Conservation (phyloP, 2,888 invertebrate genomes). For the Lomographa bimaculata region DNA sequence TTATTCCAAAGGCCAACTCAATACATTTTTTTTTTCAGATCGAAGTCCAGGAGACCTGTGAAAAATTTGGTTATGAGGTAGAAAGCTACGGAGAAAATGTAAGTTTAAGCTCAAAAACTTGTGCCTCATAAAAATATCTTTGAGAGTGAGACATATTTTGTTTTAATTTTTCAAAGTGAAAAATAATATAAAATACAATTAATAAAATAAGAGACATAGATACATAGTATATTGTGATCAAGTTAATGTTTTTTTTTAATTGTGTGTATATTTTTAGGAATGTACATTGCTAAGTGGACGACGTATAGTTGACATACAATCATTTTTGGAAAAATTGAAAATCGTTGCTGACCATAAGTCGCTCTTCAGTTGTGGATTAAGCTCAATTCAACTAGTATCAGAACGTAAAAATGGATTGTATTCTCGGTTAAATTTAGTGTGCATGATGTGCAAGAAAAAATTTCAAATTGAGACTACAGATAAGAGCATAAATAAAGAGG, state of each 20-base stretch:
- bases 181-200: background rate
- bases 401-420: background rate
- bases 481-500: background rate
- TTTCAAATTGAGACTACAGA: background rate
- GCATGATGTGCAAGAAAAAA: background rate
- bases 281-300: background rate
- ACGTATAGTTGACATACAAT: conserved; percentile 1
- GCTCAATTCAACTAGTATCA: background rate
- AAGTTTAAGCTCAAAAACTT: too few relatives aligned
- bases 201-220: background rate
- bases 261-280: background rate
- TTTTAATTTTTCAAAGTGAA: background rate
- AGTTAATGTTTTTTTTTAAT: too few relatives aligned
- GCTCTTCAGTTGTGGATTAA: conserved; percentile 1
- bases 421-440: background rate
- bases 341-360: background rate
- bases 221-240: too few relatives aligned
- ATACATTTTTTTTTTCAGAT: background rate
- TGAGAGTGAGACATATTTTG: background rate
- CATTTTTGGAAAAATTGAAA: background rate
- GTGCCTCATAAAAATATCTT: too few relatives aligned
- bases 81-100: background rate
- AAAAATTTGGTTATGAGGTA: background rate
- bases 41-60: background rate
- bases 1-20: background rate